Evolutionary conservation across 2,888 invertebrate species (phyloP).

Genomic region (Prosapia bicincta): DNA sequence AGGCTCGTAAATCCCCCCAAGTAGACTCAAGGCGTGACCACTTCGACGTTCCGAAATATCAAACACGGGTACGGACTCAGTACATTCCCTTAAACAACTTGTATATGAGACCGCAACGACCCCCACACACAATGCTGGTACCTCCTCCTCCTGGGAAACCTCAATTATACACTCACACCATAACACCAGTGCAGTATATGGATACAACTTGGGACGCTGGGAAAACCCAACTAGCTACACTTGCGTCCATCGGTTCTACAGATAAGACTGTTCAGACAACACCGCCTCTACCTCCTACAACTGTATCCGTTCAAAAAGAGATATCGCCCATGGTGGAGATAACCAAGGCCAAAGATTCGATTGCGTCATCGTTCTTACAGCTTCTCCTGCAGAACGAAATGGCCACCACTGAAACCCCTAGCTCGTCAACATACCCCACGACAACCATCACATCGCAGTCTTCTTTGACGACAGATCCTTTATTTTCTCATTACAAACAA

Average conservation of each 20-base stretch:
- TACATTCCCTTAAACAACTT: constrained; percentile 38
- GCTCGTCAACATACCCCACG: constrained; percentile 30
- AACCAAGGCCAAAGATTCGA: background rate
- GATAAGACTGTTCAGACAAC: constrained; percentile 28
- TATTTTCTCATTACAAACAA: constrained; percentile 60
- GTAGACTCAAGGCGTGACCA: constrained; percentile 35
- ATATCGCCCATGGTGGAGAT: constrained; percentile 19
- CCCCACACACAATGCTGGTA: constrained; percentile 63
- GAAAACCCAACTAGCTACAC: constrained; percentile 12
- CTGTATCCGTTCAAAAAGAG: background rate
- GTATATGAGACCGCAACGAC: constrained; percentile 31
- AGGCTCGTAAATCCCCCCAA: constrained; percentile 9
- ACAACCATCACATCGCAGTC: constrained; percentile 40
- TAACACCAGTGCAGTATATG: constrained; percentile 28
- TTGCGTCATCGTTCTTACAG: constrained; percentile 15
- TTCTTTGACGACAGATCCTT: constrained; percentile 56
- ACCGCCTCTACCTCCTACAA: constrained; percentile 18
- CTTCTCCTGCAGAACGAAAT: constrained; percentile 27
- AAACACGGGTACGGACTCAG: constrained; percentile 38
- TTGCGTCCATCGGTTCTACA: constrained; percentile 15
- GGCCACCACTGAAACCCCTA: constrained; percentile 25
- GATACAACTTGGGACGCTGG: constrained; percentile 5
- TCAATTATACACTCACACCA: constrained; percentile 35
- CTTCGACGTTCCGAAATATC: constrained; percentile 38
- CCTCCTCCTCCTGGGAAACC: constrained; percentile 55